A percentile compares a stretch with the other conserved stretches of the same genome.
phyloP scores from a whole-genome alignment of 2,113 vertebrate species.

The Lanius collurio region DNA sequence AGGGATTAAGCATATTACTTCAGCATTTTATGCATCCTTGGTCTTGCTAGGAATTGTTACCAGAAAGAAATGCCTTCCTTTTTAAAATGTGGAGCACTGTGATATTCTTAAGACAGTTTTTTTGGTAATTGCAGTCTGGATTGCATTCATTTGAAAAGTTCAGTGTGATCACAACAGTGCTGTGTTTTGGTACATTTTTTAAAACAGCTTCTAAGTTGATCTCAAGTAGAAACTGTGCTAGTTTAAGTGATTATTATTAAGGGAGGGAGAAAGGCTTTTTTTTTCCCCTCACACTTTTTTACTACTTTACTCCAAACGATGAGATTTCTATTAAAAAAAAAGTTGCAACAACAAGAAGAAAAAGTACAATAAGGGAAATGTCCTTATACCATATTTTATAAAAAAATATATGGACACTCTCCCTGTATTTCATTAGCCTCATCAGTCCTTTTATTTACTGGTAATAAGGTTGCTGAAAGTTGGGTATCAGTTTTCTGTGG shows the following conservation, averaged over 20 bases:
- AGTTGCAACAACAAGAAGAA: neutral
- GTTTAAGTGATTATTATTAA: neutral
- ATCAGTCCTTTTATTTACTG: conserved; percentile 34
- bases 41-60: neutral
- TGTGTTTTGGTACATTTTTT: neutral
- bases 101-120: neutral
- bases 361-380: neutral
- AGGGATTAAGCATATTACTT: neutral
- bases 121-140: neutral
- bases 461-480: conserved; percentile 6
- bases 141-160: neutral
- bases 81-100: neutral
- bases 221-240: neutral
- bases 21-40: neutral
- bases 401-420: neutral
- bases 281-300: neutral
- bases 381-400: neutral
- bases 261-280: neutral
- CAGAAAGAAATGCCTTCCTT: neutral
- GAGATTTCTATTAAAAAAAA: neutral
- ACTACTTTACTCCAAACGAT: neutral
- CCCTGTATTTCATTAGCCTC: conserved; percentile 20
- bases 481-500: conserved; percentile 39
- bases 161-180: neutral
- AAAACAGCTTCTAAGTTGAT: neutral